A percentile compares a stretch with the other conserved stretches of the same genome.
Evolutionary conservation across 2,113 vertebrate species (phyloP).

Genomic region (Campylomormyrus numenius): DNA sequence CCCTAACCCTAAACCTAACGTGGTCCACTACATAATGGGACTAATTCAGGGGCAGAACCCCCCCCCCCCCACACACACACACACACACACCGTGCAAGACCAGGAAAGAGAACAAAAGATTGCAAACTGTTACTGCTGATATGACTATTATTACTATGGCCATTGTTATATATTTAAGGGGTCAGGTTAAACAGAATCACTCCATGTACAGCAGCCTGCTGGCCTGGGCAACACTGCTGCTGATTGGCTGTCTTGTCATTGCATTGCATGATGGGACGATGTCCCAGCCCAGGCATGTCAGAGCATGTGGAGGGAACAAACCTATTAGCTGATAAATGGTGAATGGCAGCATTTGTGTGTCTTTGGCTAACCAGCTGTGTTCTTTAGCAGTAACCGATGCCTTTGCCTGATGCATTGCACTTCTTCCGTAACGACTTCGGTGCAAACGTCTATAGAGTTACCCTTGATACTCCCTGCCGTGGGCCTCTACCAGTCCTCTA

Average conservation of each 20-base stretch:
- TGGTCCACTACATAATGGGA: not conserved
- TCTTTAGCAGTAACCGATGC: not conserved
- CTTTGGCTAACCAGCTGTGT: not conserved
- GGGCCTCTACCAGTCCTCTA: not conserved
- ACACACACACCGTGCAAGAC: not conserved
- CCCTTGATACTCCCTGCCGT: not conserved
- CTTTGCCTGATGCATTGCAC: not conserved
- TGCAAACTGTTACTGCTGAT: not conserved
- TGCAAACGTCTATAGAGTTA: not conserved
- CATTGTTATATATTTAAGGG: not conserved
- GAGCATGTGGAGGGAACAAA: not conserved
- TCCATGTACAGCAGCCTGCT: not conserved
- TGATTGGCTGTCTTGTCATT: not conserved
- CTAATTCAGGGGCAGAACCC: not conserved
- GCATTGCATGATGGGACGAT: not conserved
- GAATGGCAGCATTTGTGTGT: not conserved
- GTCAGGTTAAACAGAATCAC: not conserved
- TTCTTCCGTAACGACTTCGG: not conserved
- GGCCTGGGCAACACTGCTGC: not conserved
- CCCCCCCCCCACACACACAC: not conserved
- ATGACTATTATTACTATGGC: not conserved
- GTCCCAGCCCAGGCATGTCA: not conserved
- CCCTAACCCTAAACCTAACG: not conserved
- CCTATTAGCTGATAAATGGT: not conserved
- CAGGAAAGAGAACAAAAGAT: slow-evolving; percentile 3